Base-by-base conservation (phyloP, 1,140 invertebrate genomes). In the Holotrichia oblita region DNA sequence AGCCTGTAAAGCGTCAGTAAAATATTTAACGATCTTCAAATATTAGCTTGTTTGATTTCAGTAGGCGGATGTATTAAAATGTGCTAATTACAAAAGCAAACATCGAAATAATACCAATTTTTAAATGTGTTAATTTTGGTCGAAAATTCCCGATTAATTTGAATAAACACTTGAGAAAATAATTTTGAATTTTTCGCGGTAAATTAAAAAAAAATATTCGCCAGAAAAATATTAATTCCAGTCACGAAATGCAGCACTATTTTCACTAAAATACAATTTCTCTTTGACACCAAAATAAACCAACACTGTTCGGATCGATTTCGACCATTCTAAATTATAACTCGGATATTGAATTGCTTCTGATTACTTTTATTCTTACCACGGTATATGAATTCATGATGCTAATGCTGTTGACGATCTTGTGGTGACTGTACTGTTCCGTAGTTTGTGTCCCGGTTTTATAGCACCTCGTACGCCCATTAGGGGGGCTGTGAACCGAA, bases 361-460 rank as follows among this genome's bases (percentile, higher is more conserved):
- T n/a, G n/a, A n/a, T n/a, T n/a, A n/a, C n/a, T n/a, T n/a, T n/a
- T n/a, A 69, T 81, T 83, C 86, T 86, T 86, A 87, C 86, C 86
- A 87, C 85, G 83, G 84, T 84, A 80, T 83, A 85, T 81, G 83
- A 84, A 82, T 86, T 87, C 86, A 87, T 87, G 86, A 86, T 86
- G 86, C 85, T 85, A 84, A 82, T 59, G 80, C 79, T 84, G 83
- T 81, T 83, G 84, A 83, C 83, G 79, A 81, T 84, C 84, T 81
- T 81, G 84, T 86, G 84, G 84, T 85, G 85, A 85, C 84, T 86
- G 85, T 86, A 79, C 77, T 75, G 81, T 79, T 81, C 81, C 77
- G 81, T 78, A 69, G 82, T 80, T 81, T 79, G 77, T 81, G 59
- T 40, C 79, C 59, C 73, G 72, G 78, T 84, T 86, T 85, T 86